A percentile compares a stretch with the other conserved stretches of the same genome.
These are phyloP conservation scores for Megaleporinus macrocephalus DNA, from an alignment of 2,113 vertebrate species.

Conservation along the genomic window DNA sequence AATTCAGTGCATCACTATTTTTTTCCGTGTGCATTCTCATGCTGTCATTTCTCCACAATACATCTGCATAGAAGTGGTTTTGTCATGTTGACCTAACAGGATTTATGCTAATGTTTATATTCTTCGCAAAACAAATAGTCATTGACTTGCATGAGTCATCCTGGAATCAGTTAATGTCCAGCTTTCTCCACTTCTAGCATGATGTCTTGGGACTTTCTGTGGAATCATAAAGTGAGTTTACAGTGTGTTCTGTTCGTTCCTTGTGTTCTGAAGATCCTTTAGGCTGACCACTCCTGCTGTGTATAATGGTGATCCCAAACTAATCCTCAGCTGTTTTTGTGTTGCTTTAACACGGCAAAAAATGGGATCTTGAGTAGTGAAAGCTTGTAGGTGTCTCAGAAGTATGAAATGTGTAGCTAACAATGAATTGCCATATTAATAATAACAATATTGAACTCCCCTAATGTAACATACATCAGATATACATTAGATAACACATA, in stretches of 20 bases:
- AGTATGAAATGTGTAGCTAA: no score
- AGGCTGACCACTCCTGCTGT: background rate
- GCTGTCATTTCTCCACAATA: background rate
- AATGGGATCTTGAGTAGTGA: background rate
- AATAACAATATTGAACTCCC: no score
- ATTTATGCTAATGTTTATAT: background rate
- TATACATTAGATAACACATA: no score
- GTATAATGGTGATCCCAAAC: background rate
- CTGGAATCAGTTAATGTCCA: background rate
- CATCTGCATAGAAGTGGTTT: background rate
- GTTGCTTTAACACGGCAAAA: background rate
- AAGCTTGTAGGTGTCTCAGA: no score
- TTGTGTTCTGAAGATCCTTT: background rate
- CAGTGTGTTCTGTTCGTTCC: slow-evolving; percentile 9
- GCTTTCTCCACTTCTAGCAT: background rate
- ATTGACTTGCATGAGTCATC: background rate
- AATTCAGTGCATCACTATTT: background rate
- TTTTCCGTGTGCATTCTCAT: background rate
- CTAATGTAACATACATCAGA: no score
- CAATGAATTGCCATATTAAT: no score
- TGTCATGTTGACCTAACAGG: background rate
- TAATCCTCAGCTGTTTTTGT: background rate
- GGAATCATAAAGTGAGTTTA: background rate
- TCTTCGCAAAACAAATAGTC: background rate
- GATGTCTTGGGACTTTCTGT: background rate